Percentiles rank a stretch among this genome's conserved stretches.
phyloP scores from a whole-genome alignment of 2,113 vertebrate species.

The Hemiscyllium ocellatum region DNA sequence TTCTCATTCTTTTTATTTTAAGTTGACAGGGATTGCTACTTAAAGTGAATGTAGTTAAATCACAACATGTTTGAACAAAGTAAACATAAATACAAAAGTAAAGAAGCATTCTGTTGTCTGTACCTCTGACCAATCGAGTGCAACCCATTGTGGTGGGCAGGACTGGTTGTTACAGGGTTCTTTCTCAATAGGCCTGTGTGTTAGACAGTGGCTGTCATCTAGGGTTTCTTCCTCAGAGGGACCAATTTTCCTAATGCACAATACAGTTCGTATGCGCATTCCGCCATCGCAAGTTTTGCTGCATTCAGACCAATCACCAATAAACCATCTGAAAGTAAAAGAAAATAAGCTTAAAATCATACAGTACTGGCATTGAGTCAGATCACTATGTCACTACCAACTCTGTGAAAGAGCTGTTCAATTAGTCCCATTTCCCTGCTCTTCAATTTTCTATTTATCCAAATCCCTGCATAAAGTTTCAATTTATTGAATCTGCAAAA shows the following conservation, averaged over 20 bases:
- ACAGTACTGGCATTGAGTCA: neutral
- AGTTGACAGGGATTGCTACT: neutral
- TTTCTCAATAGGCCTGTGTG: slow-evolving; percentile 78
- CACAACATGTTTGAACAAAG: neutral
- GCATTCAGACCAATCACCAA: slow-evolving; percentile 92
- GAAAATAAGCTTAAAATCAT: slow-evolving; percentile 31
- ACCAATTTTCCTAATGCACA: slow-evolving; percentile 84
- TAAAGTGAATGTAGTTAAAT: neutral
- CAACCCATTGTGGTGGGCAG: slow-evolving; percentile 91
- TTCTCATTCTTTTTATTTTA: neutral
- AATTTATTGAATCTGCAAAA: neutral
- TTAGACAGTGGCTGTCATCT: slow-evolving; percentile 80
- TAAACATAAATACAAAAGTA: neutral
- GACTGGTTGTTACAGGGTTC: slow-evolving; percentile 94
- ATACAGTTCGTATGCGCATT: slow-evolving; percentile 72
- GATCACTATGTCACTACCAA: neutral
- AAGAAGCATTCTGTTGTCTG: slow-evolving; percentile 42
- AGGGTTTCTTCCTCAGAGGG: slow-evolving; percentile 87
- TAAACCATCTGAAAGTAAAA: slow-evolving; percentile 75
- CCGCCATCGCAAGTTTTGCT: slow-evolving; percentile 91
- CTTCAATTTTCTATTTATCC: neutral
- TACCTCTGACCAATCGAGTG: slow-evolving; percentile 97
- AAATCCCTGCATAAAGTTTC: neutral
- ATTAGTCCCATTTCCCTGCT: neutral
- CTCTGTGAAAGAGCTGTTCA: neutral